These are phyloP conservation scores for Caerostris extrusa DNA, from an alignment of 1,140 invertebrate species.

Conservation along the genomic window DNA sequence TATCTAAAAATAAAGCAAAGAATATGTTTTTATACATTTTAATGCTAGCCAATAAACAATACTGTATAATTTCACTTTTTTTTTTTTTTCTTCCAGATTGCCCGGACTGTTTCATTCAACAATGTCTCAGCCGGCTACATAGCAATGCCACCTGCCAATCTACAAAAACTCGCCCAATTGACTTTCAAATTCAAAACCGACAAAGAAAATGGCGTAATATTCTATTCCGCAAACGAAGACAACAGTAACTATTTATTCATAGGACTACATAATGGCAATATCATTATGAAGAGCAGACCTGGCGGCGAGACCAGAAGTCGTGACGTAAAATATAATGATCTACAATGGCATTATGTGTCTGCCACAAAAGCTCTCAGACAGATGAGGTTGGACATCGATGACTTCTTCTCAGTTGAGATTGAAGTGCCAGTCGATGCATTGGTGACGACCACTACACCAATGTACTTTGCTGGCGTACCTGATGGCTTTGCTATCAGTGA, in stretches of 20 bases:
- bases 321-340: slow-evolving; percentile 89
- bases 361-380: slow-evolving; percentile 86
- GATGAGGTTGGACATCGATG: slow-evolving; percentile 90
- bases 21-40: neutral
- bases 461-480: slow-evolving; percentile 94
- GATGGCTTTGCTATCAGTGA: slow-evolving; percentile 79
- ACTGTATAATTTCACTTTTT: neutral
- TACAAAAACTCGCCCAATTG: slow-evolving; percentile 84
- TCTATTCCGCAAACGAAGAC: slow-evolving; percentile 83
- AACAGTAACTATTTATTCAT: slow-evolving; percentile 86
- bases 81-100: slow-evolving; percentile 80
- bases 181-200: slow-evolving; percentile 94
- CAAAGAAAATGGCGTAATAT: slow-evolving; percentile 38
- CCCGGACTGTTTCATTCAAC: slow-evolving; percentile 82
- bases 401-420: slow-evolving; percentile 83
- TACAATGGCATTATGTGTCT: slow-evolving; percentile 95
- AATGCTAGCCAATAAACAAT: neutral
- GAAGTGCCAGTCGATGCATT: slow-evolving; percentile 84
- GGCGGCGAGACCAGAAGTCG: slow-evolving; percentile 84
- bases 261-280: slow-evolving; percentile 86
- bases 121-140: slow-evolving; percentile 80
- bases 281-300: slow-evolving; percentile 85
- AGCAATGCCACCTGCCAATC: slow-evolving; percentile 79
- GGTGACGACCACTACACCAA: slow-evolving; percentile 81
- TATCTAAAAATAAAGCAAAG: neutral